Evolutionary conservation across 1,140 invertebrate species (phyloP), one percentile per base, ranked within the genome.

Genomic region (Nebria ingens): DNA sequence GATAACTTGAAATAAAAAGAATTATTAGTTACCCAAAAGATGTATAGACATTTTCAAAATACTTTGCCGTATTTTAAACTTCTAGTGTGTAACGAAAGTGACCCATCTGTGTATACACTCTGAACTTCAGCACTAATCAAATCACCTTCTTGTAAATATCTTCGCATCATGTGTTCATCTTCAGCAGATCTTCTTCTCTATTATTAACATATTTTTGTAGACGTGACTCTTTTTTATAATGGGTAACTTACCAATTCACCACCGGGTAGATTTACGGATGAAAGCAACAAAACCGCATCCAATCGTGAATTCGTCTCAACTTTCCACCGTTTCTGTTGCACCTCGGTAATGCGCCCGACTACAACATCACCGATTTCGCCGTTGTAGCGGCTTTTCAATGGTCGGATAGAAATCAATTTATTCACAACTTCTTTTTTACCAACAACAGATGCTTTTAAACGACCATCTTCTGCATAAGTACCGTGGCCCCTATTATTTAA

Each of bases 361-460:
- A 99, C 82, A 15, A 99, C 92, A 76, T 99, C 97, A 0, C 97
- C 97, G 56, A 98, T 89, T 75, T 98, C 94, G 6, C 96, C 95
- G 66, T 87, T 85, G 67, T 92, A 93, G 21, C 88, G 78, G 64
- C 86, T 88, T 71, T 97, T 97, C 4, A 96, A 71, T 0, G 96
- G 93, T 58, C 80, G 81, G 2, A 99, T 85, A 20, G 90, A 89
- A 52, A 98, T 86, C 15, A 99, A 75, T 71, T 96, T 94, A 68
- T 98, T 98, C 0, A 98, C 92, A 75, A 89, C 84, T 67, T 97
- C 86, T 62, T 96, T 84, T 38, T 91, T 80, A 4, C 97, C 97
- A 58, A 94, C 93, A 1, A 98, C 91, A 2, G 94, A 96, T 2
- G 96, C 85, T 70, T 90, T 83, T 1, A 98, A 75, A 34, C 77